Percentiles rank a stretch among this genome's conserved stretches.
Evolutionary conservation across 2,888 invertebrate genomes (phyloP).

Genomic region (Drosophila robusta): DNA sequence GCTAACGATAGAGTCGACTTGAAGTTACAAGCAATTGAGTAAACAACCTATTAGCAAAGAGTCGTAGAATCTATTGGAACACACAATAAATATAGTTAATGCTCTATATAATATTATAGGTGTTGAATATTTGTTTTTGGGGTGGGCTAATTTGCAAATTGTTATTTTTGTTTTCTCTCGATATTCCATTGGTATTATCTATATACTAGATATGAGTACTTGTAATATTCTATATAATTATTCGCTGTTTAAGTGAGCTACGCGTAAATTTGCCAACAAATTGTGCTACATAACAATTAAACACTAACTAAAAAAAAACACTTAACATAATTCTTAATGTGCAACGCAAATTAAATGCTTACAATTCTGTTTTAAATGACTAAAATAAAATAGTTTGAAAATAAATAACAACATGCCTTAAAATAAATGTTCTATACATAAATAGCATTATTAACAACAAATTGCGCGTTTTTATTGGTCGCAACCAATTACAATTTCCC

Average conservation of each 20-base stretch:
- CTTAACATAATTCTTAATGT: conserved; percentile 43
- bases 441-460: conserved; percentile 55
- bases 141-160: conserved; percentile 67
- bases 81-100: conserved; percentile 39
- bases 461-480: conserved; percentile 37
- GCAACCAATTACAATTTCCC: conserved; percentile 85
- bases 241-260: conserved; percentile 70
- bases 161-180: conserved; percentile 21
- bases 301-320: conserved; percentile 52
- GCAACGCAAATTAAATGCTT: conserved; percentile 71
- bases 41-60: conserved; percentile 9
- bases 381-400: conserved; percentile 50
- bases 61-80: conserved; percentile 27
- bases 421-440: conserved; percentile 38
- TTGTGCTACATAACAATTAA: conserved; percentile 55
- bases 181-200: conserved; percentile 18
- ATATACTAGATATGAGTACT: conserved; percentile 27
- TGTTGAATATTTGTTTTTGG: conserved; percentile 32
- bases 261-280: conserved; percentile 46
- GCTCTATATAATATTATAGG: conserved; percentile 28
- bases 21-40: conserved; percentile 3
- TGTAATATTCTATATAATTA: conserved; percentile 46
- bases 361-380: conserved; percentile 38
- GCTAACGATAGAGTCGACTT: conserved; percentile 8
- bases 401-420: conserved; percentile 68